Evolutionary conservation across 2,113 vertebrate genomes (phyloP), one percentile per base, ranked within the genome.

Genomic region (Suricata suricatta): DNA sequence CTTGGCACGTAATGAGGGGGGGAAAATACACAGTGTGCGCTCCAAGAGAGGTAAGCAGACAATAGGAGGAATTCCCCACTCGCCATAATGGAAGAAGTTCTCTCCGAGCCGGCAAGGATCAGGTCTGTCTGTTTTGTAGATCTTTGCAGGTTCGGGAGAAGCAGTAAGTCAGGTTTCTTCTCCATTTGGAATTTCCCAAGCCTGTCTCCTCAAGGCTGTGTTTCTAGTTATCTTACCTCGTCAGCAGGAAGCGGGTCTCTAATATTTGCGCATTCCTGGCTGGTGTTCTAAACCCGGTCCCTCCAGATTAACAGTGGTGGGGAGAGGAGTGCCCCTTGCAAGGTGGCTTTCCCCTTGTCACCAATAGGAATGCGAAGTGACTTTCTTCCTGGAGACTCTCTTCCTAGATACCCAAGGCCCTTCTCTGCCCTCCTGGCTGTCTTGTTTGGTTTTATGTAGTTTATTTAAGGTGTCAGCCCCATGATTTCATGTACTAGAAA

Each of bases 281-380:
- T 6, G 15, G 54, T 7, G 3, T 6, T 15, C 33, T 23, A 69
- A 64, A 9, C 57, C 27, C 4, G 33, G 15, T 2, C 6, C 68
- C 35, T 35, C 31, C 0, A 3, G 15, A 38, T 11, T 44, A 15
- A 64, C 54, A 21, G 64, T 21, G 41, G 31, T 7, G 3, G 31
- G 11, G 9, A 68, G 0, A 4, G 41, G 25, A 23, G 44, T 10
- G 8, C 23, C 38, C 60, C 29, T 44, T 12, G 54, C 47, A 31
- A 4, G 80, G 8, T 1, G 38, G 47, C 41, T 52, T 63, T 81
- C 17, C 7, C 52, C 2, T 4, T 4, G 19, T n/a, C 83, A 38
- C 35, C 25, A 8, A 8, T 33, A 60, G 21, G 11, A 31, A 33
- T n/a, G 16, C 15, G 0, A 25, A 47, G 19, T 4, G 0, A 68